Evolutionary conservation across 2,888 invertebrate species (phyloP), one percentile per base, ranked within the genome.

Genomic region (Drosophila phalerata): DNA sequence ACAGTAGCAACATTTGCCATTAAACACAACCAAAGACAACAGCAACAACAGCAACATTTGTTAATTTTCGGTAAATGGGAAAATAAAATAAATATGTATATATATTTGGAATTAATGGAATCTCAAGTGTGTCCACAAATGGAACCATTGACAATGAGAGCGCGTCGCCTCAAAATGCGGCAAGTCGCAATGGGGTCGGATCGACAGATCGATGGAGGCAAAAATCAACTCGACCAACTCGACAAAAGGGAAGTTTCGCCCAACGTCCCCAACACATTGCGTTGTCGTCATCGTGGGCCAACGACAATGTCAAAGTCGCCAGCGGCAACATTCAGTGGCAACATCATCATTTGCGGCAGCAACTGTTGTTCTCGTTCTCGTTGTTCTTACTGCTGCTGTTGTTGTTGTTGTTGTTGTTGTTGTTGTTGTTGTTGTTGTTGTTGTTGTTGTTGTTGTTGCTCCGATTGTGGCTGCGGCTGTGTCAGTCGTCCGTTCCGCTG

Each of bases 111-210:
- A 88, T 85, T 85, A 85, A 89, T 85, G 89, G 85, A 85, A 88
- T 83, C 86, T 85, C 85, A 85, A 85, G 85, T 85, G 85, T 89
- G 89, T 89, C 88, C 89, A 85, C 85, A 85, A 89, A 89, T 85
- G 88, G 83, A 86, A 85, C 32, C 76, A 74, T 65, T 78, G 79
- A 71, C 71, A 81, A 69, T 60, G 48, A 64, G 43, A 69, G 47
- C 57, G 55, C 28, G 15, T 34, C 40, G 60, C 38, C 51, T 32
- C 19, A 10, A 48, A 32, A 28, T 13, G 25, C 22, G 56, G 37
- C 42, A 45, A 53, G 55, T 34, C 22, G 69, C 79, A 69, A 45
- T 75, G 76, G 76, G 76, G 76, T 77, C 45, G 56, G 19, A 11
- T 56, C 67, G 75, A 56, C 80, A 67, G 80, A 83, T 81, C 69